Percentiles rank a stretch among this genome's conserved stretches.
These are phyloP conservation scores for Drosophila erecta DNA, from an alignment of 1,140 invertebrate genomes.

Conservation along the genomic window DNA sequence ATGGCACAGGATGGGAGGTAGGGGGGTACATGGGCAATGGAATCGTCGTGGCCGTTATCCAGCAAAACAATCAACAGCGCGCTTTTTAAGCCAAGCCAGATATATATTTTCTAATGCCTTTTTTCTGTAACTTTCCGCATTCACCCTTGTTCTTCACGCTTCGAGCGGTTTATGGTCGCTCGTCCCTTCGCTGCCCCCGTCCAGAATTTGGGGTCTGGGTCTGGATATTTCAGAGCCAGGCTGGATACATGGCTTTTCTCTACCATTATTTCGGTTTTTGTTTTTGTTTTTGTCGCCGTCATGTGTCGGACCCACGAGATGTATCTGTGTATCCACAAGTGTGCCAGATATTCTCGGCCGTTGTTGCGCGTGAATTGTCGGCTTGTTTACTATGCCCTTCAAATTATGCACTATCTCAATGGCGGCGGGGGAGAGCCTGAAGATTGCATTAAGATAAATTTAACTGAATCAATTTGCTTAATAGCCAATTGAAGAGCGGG, in stretches of 20 bases:
- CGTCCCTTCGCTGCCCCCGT: slow-evolving; percentile 4
- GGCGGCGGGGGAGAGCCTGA: slow-evolving; percentile 41
- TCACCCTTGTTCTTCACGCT: slow-evolving; percentile 82
- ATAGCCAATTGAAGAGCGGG: slow-evolving; percentile 84
- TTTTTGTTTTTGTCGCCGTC: slow-evolving; percentile 45
- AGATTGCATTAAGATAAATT: slow-evolving; percentile 84
- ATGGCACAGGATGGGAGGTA: background rate
- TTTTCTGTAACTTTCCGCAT: slow-evolving; percentile 81
- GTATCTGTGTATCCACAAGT: slow-evolving; percentile 47
- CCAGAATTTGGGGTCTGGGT: slow-evolving; percentile 53
- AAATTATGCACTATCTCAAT: slow-evolving; percentile 79
- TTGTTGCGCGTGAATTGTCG: slow-evolving; percentile 82
- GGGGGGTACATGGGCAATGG: slow-evolving; percentile 10
- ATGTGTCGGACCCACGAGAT: slow-evolving; percentile 63
- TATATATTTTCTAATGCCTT: slow-evolving; percentile 83
- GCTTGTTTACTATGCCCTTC: slow-evolving; percentile 82
- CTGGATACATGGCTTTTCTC: slow-evolving; percentile 38
- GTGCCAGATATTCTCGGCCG: slow-evolving; percentile 43
- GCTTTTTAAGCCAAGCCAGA: slow-evolving; percentile 80
- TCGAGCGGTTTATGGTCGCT: slow-evolving; percentile 74
- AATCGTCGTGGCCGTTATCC: slow-evolving; percentile 71
- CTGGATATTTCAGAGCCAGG: slow-evolving; percentile 44
- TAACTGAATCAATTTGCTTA: slow-evolving; percentile 84
- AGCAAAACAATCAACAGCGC: slow-evolving; percentile 82
- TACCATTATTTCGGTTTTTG: slow-evolving; percentile 13